Conservation (phyloP, 2,113 vertebrate species). For the Coregonus clupeaformis region DNA sequence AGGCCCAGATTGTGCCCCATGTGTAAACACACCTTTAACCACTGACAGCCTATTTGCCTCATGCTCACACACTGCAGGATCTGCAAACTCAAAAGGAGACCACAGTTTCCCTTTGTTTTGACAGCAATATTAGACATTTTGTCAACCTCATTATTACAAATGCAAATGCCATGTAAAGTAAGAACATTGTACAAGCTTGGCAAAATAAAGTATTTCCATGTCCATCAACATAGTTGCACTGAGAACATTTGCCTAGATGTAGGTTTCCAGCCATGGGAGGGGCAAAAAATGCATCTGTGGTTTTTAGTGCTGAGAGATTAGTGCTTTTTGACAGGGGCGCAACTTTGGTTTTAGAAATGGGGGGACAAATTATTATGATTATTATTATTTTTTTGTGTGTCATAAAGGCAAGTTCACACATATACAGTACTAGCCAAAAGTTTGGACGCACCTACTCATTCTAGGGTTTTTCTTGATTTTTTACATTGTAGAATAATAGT, state of each 20-base stretch:
- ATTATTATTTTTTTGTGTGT: too few species aligned
- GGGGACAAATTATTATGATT: too few species aligned
- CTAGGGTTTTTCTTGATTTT: too few species aligned
- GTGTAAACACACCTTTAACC: slow-evolving; percentile 40
- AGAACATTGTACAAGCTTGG: slow-evolving; percentile 2
- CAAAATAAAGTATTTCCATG: slow-evolving; percentile 7
- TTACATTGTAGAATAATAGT: too few species aligned
- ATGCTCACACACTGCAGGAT: slow-evolving; percentile 23
- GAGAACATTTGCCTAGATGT: slow-evolving; percentile 28
- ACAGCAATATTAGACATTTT: slow-evolving; percentile 47
- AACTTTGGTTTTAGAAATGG: too few species aligned
- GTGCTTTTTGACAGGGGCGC: too few species aligned
- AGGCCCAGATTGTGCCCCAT: slow-evolving; percentile 31
- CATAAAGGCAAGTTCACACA: too few species aligned
- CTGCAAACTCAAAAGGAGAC: slow-evolving; percentile 29
- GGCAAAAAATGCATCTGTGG: not conserved
- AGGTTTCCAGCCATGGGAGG: not conserved
- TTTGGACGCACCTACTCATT: too few species aligned
- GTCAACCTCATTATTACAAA: slow-evolving; percentile 44
- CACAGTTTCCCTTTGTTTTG: slow-evolving; percentile 41
- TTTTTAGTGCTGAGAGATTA: too few species aligned
- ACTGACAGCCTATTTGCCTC: slow-evolving; percentile 58
- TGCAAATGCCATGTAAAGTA: slow-evolving; percentile 56
- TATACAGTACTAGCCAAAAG: too few species aligned
- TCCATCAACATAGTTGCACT: slow-evolving; percentile 11